These are phyloP conservation scores for Malurus leucopterus DNA, from an alignment of 2,797 vertebrate genomes.

Conservation along the genomic window DNA sequence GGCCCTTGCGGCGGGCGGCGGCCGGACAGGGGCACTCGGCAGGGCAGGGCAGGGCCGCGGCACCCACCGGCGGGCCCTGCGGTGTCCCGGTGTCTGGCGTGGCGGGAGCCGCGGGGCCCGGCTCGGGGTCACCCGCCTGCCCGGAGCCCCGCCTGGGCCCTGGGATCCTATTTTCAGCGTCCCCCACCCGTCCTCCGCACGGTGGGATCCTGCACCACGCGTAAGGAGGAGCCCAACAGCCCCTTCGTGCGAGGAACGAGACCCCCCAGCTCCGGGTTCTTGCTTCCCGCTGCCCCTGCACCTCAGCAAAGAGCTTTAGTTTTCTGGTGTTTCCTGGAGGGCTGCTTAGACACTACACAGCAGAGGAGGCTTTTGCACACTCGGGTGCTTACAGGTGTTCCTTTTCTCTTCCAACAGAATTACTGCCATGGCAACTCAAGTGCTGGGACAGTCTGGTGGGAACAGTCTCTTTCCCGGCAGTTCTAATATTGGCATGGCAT, in stretches of 20 bases:
- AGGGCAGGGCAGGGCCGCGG: not conserved
- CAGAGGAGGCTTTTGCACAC: not conserved
- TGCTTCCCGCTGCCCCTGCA: not conserved
- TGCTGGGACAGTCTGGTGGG: constrained; percentile 81
- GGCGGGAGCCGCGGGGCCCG: not conserved
- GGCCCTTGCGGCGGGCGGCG: not conserved
- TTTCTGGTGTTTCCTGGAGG: not conserved
- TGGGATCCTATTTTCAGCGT: not conserved
- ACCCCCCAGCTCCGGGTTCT: fast-evolving
- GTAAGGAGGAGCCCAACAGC: not conserved
- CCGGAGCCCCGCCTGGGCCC: not conserved
- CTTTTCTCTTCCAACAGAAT: constrained; percentile 41
- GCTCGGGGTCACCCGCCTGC: not conserved
- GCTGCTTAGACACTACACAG: not conserved
- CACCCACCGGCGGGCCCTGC: not conserved
- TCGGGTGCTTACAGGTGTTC: not conserved
- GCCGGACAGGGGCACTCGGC: not conserved
- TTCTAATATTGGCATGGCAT: constrained; percentile 68
- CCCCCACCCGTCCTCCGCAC: not conserved
- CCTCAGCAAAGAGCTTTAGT: not conserved
- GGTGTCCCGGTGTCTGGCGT: not conserved
- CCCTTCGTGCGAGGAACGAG: not conserved
- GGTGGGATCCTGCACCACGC: not conserved
- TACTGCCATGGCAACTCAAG: constrained; percentile 84
- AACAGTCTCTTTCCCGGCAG: constrained; percentile 75